These are phyloP conservation scores for Toxostoma redivivum DNA, from an alignment of 2,113 vertebrate genomes.

Conservation along the genomic window DNA sequence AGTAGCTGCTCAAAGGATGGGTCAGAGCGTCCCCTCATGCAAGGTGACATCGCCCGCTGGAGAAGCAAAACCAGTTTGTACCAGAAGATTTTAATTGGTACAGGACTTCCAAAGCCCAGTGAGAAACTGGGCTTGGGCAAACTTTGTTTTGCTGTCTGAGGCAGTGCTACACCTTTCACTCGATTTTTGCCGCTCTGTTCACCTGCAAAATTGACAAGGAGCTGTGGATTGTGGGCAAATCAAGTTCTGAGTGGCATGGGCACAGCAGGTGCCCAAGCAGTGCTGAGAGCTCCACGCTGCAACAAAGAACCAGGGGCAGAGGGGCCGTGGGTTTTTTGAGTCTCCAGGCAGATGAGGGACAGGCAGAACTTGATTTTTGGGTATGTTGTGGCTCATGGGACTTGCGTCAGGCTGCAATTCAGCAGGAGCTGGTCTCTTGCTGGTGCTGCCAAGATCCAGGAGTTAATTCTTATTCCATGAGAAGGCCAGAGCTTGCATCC, in stretches of 20 bases:
- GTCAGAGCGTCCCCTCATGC: neutral
- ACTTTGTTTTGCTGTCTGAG: neutral
- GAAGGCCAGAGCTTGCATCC: constrained; percentile 42
- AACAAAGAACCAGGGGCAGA: neutral
- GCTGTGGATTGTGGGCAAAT: neutral
- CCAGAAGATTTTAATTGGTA: neutral
- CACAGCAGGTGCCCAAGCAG: neutral
- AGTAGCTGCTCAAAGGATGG: neutral
- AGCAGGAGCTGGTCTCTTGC: neutral
- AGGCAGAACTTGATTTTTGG: neutral
- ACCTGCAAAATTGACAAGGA: neutral
- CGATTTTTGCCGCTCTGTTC: neutral
- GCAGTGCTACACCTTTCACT: neutral
- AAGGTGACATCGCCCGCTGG: accelerated
- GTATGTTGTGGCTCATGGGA: neutral
- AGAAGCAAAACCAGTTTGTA: neutral
- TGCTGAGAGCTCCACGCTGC: accelerated
- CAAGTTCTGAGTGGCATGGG: neutral
- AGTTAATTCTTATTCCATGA: constrained; percentile 58
- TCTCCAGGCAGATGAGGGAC: neutral
- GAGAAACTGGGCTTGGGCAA: neutral
- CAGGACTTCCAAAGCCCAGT: neutral
- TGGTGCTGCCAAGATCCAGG: constrained; percentile 17
- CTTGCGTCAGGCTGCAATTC: neutral
- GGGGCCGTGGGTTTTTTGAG: neutral